Conservation (phyloP, 1,140 invertebrate species). For the Stegodyphus mimosarum region DNA sequence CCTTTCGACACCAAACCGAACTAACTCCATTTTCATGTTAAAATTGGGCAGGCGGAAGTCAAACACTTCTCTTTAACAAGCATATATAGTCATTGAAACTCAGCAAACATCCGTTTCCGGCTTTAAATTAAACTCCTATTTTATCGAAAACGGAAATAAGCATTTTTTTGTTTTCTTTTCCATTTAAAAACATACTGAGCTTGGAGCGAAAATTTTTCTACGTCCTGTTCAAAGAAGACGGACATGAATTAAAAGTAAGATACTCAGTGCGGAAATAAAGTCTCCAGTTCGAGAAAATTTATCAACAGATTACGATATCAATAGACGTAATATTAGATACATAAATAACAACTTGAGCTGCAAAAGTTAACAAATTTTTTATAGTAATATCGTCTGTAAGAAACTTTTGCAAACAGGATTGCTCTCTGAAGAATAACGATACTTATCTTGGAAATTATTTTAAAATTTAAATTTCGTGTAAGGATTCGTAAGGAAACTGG, state of each 20-base stretch:
- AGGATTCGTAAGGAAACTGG: too few relatives aligned
- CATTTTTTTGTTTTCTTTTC: slow-evolving; percentile 7
- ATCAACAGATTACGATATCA: too few relatives aligned
- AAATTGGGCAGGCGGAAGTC: slow-evolving; percentile 53
- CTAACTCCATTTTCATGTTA: slow-evolving; percentile 54
- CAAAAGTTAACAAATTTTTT: too few relatives aligned
- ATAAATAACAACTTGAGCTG: too few relatives aligned
- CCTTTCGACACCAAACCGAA: slow-evolving; percentile 20
- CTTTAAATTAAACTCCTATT: slow-evolving; percentile 55
- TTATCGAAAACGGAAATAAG: slow-evolving; percentile 18
- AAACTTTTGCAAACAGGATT: too few relatives aligned
- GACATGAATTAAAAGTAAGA: too few relatives aligned
- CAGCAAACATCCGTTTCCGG: slow-evolving; percentile 57
- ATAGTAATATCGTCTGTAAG: too few relatives aligned
- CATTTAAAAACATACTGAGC: slow-evolving; percentile 1
- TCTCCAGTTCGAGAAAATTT: not conserved
- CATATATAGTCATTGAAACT: slow-evolving; percentile 17
- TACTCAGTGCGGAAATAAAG: not conserved
- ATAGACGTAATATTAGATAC: too few relatives aligned
- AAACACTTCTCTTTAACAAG: slow-evolving; percentile 58
- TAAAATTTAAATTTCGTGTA: too few relatives aligned
- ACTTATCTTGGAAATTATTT: too few relatives aligned
- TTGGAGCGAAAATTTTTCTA: not conserved
- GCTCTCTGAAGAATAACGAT: too few relatives aligned
- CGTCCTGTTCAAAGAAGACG: not conserved